Conservation (phyloP, 2,888 invertebrate species). For the Seira sanloemensis region DNA sequence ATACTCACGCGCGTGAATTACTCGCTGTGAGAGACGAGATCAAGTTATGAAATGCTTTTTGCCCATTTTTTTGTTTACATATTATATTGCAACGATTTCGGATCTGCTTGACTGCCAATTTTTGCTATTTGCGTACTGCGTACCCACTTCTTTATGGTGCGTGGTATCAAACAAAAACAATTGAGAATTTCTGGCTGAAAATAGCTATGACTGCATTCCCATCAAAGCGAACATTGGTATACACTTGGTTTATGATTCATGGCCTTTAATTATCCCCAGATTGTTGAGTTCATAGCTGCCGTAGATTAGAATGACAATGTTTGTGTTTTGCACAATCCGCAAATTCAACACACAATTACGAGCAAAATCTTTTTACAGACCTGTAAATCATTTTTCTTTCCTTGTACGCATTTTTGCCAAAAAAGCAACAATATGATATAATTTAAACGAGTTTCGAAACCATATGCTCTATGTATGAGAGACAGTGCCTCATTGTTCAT, state of each 20-base stretch:
- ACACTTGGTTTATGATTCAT: background rate
- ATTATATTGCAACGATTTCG: background rate
- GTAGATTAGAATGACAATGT: too few species aligned
- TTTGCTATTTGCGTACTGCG: background rate
- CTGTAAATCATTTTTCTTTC: background rate
- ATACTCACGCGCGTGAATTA: background rate
- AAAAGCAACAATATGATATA: background rate
- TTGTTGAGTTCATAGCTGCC: background rate
- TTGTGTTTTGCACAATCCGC: background rate
- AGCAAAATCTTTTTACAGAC: background rate
- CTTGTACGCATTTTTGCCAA: background rate
- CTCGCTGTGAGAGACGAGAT: background rate
- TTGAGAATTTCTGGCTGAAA: background rate
- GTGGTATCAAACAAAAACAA: background rate
- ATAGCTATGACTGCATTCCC: background rate
- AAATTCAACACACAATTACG: too few species aligned
- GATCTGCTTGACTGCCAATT: background rate
- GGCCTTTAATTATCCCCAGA: background rate
- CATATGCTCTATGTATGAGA: too few species aligned
- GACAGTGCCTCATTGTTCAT: too few species aligned
- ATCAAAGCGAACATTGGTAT: background rate
- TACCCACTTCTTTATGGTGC: background rate
- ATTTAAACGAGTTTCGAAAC: background rate
- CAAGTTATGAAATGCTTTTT: background rate
- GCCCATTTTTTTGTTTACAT: background rate